Evolutionary conservation across 2,888 invertebrate genomes (phyloP), one percentile per base, ranked within the genome.

Genomic region (Plagiodera versicolora): DNA sequence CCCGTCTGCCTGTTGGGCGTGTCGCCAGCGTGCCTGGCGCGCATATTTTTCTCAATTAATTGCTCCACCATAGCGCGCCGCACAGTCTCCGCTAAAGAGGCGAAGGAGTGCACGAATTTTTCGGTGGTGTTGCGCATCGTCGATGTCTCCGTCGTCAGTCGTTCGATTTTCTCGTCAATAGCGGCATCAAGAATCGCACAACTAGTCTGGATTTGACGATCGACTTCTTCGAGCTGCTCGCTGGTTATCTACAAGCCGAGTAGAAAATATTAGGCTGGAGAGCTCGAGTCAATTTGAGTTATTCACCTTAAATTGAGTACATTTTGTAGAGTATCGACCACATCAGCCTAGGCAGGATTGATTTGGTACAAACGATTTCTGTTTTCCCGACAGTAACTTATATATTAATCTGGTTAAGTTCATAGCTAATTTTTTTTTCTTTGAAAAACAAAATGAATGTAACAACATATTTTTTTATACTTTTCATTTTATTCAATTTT

Each of bases 11-110:
- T 56, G 10, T 63, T 53, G 0, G 70, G 70, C 16, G 70, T 70
- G 56, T 70, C 68, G 10, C 70, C 70, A 8, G 46, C 61, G 19
- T 67, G 59, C 32, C 49, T 54, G 1, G 62, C 60, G 17, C 59
- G 59, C 6, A 65, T 56, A 30, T 61, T 65, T 17, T 58, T 63
- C 35, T 17, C 39, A 30, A 63, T 39, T 2, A 51, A 44, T 50
- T 56, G 52, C 52, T 56, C 56, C 47, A 39, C 39, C 39, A 39
- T 39, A 4, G 39, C 39, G 39, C 39, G 3, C 10, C 39, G 39
- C 39, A 39, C 39, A 14, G 4, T 8, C 39, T 52, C 24, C 2
- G 46, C 28, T 11, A 56, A 35, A 24, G 45, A 17, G 16, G 20
- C 14, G 17, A 44, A 53, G 0, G 53, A 53, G 20, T 17, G 16